Conservation (phyloP, 2,797 vertebrate species). For the Pelobates cultripes region DNA sequence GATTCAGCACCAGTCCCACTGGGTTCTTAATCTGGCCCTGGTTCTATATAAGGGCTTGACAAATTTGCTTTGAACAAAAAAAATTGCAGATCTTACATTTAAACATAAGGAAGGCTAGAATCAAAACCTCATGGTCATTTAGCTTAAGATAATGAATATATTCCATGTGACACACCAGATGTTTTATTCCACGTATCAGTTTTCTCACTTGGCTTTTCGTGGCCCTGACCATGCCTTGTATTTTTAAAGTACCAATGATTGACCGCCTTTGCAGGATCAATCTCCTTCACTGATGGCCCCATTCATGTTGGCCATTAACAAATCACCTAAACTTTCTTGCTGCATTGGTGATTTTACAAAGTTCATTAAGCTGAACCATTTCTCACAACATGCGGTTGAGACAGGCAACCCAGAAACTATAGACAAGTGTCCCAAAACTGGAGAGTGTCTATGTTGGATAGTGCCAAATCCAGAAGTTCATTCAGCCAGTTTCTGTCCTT, state of each 20-base stretch:
- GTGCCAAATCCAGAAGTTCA: conserved; percentile 10
- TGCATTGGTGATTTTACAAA: conserved; percentile 29
- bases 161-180: not conserved
- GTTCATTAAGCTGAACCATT: conserved; percentile 26
- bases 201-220: conserved; percentile 8
- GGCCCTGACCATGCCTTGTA: conserved; percentile 14
- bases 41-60: too few species aligned
- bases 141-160: conserved; percentile 5
- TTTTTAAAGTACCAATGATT: conserved; percentile 5
- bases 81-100: not conserved
- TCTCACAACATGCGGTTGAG: conserved; percentile 8
- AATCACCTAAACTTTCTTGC: conserved; percentile 45
- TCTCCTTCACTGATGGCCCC: conserved; percentile 5
- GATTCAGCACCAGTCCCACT: too few species aligned
- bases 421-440: conserved; percentile 2
- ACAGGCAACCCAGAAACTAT: not conserved
- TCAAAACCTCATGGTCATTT: not conserved
- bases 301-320: conserved; percentile 15
- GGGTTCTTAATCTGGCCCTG: too few species aligned
- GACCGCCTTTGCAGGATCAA: conserved; percentile 8
- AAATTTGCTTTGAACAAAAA: not conserved
- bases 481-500: conserved; percentile 22
- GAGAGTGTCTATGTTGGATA: not conserved
- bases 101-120: conserved; percentile 2
- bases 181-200: not conserved